Percentiles rank a stretch among this genome's conserved stretches.
Conservation (phyloP, 2,113 vertebrate genomes). For the Petrocephalus zakoni region DNA sequence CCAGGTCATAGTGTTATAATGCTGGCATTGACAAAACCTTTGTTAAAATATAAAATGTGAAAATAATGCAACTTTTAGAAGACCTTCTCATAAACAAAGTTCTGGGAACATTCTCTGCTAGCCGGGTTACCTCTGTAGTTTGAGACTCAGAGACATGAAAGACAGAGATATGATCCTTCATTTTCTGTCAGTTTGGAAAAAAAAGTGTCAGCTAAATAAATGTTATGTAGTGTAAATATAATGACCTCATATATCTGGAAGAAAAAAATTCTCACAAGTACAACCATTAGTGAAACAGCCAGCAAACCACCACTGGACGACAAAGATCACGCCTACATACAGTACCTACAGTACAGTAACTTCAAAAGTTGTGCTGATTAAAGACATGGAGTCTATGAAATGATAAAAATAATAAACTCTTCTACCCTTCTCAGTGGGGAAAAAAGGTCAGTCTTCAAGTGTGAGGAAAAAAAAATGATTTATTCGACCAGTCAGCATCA, state of each 20-base stretch:
- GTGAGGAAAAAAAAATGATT: neutral
- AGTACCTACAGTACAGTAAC: neutral
- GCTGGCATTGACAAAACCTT: neutral
- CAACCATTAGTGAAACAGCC: neutral
- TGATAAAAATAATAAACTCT: neutral
- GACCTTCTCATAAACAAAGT: neutral
- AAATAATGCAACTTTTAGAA: neutral
- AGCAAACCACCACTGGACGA: neutral
- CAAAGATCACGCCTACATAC: neutral
- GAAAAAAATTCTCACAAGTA: neutral
- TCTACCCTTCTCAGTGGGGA: neutral
- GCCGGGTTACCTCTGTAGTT: neutral
- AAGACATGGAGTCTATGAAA: neutral
- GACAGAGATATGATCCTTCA: neutral
- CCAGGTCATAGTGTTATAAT: neutral
- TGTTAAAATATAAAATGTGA: neutral
- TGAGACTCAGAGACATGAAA: neutral
- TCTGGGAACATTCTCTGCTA: neutral
- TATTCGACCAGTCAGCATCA: conserved; percentile 38
- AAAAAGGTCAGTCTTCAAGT: neutral
- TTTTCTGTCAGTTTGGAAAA: neutral
- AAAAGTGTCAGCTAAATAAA: neutral
- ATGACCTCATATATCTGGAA: neutral
- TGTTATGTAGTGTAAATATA: neutral
- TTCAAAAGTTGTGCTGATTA: neutral